These are phyloP conservation scores for Tupiocoris notatus DNA, from an alignment of 2,888 invertebrate species.

Conservation along the genomic window DNA sequence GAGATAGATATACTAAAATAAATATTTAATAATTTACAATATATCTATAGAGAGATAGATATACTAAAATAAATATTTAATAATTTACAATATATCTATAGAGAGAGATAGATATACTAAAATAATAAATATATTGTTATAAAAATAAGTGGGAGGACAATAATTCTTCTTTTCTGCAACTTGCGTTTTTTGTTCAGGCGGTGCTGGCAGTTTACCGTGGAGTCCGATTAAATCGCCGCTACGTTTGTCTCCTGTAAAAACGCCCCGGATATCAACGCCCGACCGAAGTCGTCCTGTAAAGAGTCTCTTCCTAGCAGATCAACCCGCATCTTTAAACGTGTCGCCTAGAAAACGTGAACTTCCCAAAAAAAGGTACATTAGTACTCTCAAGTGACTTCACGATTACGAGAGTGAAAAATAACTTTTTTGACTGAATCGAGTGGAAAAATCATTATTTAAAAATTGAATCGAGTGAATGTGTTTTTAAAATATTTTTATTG, in stretches of 20 bases:
- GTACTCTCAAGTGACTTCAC: neutral
- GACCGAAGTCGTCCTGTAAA: constrained; percentile 39
- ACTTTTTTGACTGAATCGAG: neutral
- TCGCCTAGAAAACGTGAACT: constrained; percentile 47
- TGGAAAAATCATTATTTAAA: neutral
- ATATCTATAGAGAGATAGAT: no score
- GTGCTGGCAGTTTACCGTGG: constrained; percentile 15
- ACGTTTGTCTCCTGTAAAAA: constrained; percentile 31
- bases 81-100: no score
- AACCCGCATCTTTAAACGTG: neutral
- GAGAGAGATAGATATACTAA: no score
- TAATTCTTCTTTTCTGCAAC: no score
- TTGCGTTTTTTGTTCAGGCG: no score
- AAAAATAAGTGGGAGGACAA: no score
- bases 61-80: no score
- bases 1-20: no score
- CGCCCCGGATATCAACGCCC: constrained; percentile 29
- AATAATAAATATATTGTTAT: no score
- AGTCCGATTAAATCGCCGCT: constrained; percentile 36
- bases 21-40: no score
- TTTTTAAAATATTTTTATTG: neutral
- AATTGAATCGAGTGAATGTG: neutral
- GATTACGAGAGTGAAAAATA: no score
- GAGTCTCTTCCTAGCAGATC: constrained; percentile 37
- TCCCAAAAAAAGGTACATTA: constrained; percentile 45